These are phyloP conservation scores for Ctenosaura bakeri DNA, from an alignment of 2,797 vertebrate species.

Conservation along the genomic window DNA sequence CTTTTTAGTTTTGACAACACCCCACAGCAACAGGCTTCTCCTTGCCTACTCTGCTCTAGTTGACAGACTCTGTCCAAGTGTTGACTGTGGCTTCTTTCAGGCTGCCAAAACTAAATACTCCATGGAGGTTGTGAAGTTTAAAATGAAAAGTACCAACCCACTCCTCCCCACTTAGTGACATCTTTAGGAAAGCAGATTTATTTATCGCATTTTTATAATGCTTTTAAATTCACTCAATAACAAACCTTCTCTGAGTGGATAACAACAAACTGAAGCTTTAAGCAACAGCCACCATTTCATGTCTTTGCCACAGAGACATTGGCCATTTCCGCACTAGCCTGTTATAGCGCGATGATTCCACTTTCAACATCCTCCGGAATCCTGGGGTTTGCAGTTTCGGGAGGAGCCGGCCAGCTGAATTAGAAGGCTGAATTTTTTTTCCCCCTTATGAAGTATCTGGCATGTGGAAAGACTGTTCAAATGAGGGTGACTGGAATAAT, in stretches of 20 bases:
- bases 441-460: background rate
- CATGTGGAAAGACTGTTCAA: background rate
- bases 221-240: background rate
- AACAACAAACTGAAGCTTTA: background rate
- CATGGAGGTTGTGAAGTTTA: background rate
- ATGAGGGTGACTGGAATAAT: background rate
- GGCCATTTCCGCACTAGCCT: too few relatives aligned
- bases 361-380: too few relatives aligned
- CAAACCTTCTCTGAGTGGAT: background rate
- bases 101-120: background rate
- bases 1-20: slow-evolving; percentile 38
- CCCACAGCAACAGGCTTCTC: slow-evolving; percentile 16
- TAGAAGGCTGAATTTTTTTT: background rate
- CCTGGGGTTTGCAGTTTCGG: too few relatives aligned
- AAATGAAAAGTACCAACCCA: background rate
- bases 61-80: background rate
- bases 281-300: background rate
- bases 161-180: background rate
- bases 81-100: background rate
- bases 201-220: background rate
- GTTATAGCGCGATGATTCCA: too few relatives aligned
- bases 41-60: background rate
- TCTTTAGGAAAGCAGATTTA: background rate
- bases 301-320: background rate
- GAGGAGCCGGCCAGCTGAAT: too few relatives aligned